Conservation (phyloP, 2,113 vertebrate genomes). For the Aviceda subcristata region DNA sequence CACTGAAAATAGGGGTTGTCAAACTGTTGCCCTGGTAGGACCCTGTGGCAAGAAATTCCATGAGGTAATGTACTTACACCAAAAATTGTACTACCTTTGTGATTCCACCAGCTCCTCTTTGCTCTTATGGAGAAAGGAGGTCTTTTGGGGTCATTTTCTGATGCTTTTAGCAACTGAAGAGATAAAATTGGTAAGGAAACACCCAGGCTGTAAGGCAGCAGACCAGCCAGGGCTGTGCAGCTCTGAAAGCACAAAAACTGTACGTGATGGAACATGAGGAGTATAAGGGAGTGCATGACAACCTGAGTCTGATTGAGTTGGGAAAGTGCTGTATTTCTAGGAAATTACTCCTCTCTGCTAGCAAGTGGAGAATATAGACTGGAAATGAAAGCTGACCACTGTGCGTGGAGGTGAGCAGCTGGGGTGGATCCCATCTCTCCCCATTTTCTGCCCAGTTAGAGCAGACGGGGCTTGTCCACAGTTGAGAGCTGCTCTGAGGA, state of each 20-base stretch:
- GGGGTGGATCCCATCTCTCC: background rate
- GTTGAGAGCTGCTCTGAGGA: background rate
- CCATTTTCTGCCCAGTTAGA: background rate
- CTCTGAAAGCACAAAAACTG: background rate
- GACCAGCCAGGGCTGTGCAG: background rate
- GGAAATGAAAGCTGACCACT: background rate
- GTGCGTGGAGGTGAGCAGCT: background rate
- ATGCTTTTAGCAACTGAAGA: slow-evolving; percentile 2
- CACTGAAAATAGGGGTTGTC: background rate
- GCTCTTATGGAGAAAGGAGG: background rate
- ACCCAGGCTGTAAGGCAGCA: background rate
- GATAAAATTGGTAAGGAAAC: background rate
- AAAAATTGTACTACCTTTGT: background rate
- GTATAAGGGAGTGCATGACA: background rate
- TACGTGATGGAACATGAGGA: background rate
- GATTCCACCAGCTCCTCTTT: background rate
- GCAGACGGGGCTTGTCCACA: background rate
- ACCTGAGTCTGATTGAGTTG: background rate
- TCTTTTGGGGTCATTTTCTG: slow-evolving; percentile 2
- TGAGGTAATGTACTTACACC: background rate
- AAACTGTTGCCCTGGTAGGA: background rate
- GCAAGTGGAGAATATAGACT: background rate
- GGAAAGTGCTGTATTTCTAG: background rate
- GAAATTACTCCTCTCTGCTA: background rate
- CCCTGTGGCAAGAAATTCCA: background rate